These are phyloP conservation scores for Drosophila formosana DNA, from an alignment of 2,888 invertebrate species.

Conservation along the genomic window DNA sequence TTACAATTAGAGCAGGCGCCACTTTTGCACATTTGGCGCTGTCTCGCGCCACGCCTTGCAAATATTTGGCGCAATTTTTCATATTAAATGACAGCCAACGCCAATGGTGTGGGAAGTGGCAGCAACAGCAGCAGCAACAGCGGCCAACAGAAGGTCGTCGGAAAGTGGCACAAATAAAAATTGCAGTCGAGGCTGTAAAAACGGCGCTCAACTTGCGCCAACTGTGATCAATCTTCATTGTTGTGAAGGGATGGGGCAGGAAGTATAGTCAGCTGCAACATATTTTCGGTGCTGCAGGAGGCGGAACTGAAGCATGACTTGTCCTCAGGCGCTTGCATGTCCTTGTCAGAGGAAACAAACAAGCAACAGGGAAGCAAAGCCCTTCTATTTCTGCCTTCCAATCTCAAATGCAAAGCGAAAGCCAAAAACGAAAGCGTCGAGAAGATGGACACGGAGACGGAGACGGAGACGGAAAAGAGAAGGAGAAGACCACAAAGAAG, in stretches of 20 bases:
- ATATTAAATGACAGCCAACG: constrained; percentile 72
- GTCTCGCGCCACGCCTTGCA: constrained; percentile 51
- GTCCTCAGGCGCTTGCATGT: constrained; percentile 32
- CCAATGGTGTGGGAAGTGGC: neutral
- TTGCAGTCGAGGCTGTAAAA: constrained; percentile 65
- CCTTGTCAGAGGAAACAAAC: constrained; percentile 48
- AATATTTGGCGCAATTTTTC: constrained; percentile 77
- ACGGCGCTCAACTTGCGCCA: constrained; percentile 59
- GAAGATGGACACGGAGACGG: neutral
- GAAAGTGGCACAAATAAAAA: constrained; percentile 70
- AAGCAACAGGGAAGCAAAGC: constrained; percentile 38
- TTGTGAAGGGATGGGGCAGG: constrained; percentile 3
- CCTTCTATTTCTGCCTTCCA: constrained; percentile 1
- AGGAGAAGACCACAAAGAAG: constrained; percentile 16
- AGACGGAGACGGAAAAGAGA: constrained; percentile 2
- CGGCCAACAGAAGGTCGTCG: constrained; percentile 51
- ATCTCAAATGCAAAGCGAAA: constrained; percentile 35
- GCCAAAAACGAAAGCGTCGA: neutral
- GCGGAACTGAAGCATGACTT: constrained; percentile 50
- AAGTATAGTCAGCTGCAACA: constrained; percentile 43
- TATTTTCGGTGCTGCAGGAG: constrained; percentile 49
- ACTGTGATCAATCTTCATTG: constrained; percentile 80
- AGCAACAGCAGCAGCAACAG: neutral
- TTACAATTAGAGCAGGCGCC: constrained; percentile 63
- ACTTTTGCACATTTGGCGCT: constrained; percentile 40